Percentiles rank a stretch among this genome's conserved stretches.
phyloP scores from a whole-genome alignment of 2,113 vertebrate species.

The Phyllostomus hastatus region DNA sequence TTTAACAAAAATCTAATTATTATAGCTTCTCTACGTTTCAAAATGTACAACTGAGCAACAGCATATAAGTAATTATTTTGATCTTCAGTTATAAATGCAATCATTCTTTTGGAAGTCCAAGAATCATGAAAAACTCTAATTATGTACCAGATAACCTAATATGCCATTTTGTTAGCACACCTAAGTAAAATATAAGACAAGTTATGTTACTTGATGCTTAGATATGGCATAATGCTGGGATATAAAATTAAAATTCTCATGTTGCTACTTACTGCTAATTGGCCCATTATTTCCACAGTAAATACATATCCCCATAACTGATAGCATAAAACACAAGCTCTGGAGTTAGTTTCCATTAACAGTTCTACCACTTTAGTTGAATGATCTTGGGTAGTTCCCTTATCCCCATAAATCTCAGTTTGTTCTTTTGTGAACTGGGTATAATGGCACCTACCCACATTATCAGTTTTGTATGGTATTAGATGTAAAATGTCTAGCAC shows the following conservation, averaged over 20 bases:
- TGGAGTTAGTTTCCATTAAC: background rate
- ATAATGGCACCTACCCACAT: background rate
- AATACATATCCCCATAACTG: background rate
- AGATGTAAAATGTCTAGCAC: background rate
- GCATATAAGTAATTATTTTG: background rate
- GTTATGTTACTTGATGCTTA: background rate
- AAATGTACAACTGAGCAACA: background rate
- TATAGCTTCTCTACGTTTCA: conserved; percentile 6
- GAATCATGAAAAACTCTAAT: background rate
- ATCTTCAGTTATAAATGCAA: background rate
- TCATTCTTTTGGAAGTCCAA: background rate
- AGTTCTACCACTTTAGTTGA: background rate
- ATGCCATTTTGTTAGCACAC: background rate
- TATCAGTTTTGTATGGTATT: background rate
- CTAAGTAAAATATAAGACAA: background rate
- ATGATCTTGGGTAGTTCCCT: background rate
- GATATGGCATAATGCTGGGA: background rate
- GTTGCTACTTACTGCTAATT: background rate
- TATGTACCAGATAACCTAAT: background rate
- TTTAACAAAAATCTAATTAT: conserved; percentile 35
- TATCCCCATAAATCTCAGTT: background rate
- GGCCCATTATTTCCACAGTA: conserved; percentile 4
- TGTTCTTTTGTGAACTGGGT: background rate
- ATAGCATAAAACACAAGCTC: background rate
- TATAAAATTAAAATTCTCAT: conserved; percentile 3